A percentile compares a stretch with the other conserved stretches of the same genome.
These are phyloP conservation scores for Ictalurus furcatus DNA, from an alignment of 2,113 vertebrate genomes.

Conservation along the genomic window DNA sequence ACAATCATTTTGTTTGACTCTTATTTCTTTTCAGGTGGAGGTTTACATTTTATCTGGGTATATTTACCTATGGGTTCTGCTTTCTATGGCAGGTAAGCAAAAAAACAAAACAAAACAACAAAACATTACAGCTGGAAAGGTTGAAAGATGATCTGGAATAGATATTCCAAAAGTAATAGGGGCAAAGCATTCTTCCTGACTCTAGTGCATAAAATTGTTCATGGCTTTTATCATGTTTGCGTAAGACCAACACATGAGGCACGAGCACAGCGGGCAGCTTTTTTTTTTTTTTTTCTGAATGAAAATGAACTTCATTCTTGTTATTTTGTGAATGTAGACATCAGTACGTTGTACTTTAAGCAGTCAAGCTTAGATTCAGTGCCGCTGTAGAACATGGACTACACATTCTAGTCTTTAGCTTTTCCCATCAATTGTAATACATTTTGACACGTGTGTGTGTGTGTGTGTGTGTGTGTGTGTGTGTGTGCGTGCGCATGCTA, in stretches of 20 bases:
- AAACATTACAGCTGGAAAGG: too few species aligned
- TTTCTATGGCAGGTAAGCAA: constrained; percentile 92
- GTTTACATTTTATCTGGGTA: constrained; percentile 92
- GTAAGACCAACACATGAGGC: not conserved
- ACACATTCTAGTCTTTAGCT: not conserved
- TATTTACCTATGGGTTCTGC: constrained; percentile 90
- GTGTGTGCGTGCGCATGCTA: not conserved
- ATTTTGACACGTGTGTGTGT: not conserved
- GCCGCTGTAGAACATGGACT: not conserved
- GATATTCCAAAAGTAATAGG: not conserved
- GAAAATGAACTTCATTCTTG: not conserved
- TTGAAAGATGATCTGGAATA: not conserved
- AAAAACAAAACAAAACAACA: not conserved
- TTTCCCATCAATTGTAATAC: not conserved
- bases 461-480: constrained; percentile 17
- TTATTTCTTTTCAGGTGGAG: constrained; percentile 84
- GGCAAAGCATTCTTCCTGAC: not conserved
- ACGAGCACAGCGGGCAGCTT: not conserved
- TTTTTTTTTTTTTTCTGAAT: not conserved
- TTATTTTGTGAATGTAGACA: not conserved
- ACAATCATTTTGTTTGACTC: constrained; percentile 1
- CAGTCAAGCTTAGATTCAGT: not conserved
- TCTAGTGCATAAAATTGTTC: not conserved
- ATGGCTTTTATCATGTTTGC: not conserved
- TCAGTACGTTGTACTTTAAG: not conserved